Evolutionary conservation across 2,888 invertebrate species (phyloP).

Genomic region (Lasioglossum pauxillum): DNA sequence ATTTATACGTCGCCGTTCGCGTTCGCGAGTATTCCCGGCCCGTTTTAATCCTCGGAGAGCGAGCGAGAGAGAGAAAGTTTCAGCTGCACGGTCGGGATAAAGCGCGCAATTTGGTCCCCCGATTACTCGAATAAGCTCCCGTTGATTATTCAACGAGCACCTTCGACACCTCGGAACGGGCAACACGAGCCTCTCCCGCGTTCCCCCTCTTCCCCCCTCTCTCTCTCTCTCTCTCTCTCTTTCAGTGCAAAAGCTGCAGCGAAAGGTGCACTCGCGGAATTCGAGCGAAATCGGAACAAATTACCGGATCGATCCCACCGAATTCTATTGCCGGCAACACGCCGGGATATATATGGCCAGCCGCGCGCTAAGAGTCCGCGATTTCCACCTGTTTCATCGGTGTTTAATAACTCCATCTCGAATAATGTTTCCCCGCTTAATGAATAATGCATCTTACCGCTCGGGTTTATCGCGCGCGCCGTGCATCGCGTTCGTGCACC

Average conservation of each 20-base stretch:
- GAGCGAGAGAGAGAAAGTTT: not conserved
- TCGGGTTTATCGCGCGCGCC: not conserved
- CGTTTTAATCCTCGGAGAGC: not conserved
- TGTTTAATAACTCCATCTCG: not conserved
- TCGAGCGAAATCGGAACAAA: constrained; percentile 9
- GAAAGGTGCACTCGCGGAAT: constrained; percentile 6
- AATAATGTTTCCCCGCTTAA: not conserved
- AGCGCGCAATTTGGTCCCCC: constrained; percentile 32
- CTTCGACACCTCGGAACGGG: constrained; percentile 23
- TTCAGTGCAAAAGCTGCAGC: not conserved
- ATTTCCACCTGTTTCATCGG: constrained; percentile 9
- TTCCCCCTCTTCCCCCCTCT: not conserved
- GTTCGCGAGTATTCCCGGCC: not conserved
- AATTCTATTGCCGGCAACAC: not conserved
- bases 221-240: not conserved
- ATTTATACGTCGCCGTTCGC: not conserved
- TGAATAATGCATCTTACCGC: not conserved
- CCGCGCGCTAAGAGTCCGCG: not conserved
- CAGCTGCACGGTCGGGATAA: constrained; percentile 8
- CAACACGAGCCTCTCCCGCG: not conserved
- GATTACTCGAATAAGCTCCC: constrained; percentile 34
- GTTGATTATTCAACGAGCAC: constrained; percentile 45
- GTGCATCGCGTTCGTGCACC: not conserved
- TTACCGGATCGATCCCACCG: constrained; percentile 5
- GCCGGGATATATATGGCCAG: not conserved